Evolutionary conservation across 2,888 invertebrate species (phyloP).

Genomic region (Ephialtes manifestator): DNA sequence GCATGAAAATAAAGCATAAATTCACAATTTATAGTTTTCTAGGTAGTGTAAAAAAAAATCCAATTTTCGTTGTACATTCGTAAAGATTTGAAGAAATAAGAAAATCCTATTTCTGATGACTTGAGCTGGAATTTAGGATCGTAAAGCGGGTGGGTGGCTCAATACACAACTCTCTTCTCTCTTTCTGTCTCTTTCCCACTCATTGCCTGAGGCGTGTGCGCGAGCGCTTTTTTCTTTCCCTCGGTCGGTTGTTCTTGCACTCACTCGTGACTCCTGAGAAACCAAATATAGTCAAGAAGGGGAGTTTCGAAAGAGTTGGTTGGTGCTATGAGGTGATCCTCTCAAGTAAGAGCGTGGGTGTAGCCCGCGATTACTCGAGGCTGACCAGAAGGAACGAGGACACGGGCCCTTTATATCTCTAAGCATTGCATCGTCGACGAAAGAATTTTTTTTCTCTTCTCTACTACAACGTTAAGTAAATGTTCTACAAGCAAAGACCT

Average conservation of each 20-base stretch:
- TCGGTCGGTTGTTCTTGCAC: constrained; percentile 35
- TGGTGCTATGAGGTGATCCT: constrained; percentile 56
- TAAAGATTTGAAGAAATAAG: background rate
- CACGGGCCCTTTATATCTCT: constrained; percentile 11
- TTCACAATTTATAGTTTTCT: background rate
- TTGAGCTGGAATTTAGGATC: constrained; percentile 44
- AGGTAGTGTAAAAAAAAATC: background rate
- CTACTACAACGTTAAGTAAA: background rate
- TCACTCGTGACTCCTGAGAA: constrained; percentile 56
- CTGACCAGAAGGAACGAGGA: constrained; percentile 30
- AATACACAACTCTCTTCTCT: constrained; percentile 33
- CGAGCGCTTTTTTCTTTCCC: constrained; percentile 29
- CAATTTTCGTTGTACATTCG: background rate
- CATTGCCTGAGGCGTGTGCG: background rate
- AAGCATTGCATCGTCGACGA: background rate
- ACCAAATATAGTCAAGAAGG: constrained; percentile 69
- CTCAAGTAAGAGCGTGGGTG: constrained; percentile 60
- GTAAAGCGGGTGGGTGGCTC: constrained; percentile 62
- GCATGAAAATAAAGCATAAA: too few relatives aligned
- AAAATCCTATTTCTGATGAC: background rate
- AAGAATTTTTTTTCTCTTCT: background rate
- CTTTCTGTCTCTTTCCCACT: constrained; percentile 25
- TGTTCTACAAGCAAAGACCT: background rate
- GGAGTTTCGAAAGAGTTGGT: constrained; percentile 65
- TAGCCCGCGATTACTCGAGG: constrained; percentile 38